These are phyloP conservation scores for Drosophila paramelanica DNA, from an alignment of 2,888 invertebrate genomes.

Conservation along the genomic window DNA sequence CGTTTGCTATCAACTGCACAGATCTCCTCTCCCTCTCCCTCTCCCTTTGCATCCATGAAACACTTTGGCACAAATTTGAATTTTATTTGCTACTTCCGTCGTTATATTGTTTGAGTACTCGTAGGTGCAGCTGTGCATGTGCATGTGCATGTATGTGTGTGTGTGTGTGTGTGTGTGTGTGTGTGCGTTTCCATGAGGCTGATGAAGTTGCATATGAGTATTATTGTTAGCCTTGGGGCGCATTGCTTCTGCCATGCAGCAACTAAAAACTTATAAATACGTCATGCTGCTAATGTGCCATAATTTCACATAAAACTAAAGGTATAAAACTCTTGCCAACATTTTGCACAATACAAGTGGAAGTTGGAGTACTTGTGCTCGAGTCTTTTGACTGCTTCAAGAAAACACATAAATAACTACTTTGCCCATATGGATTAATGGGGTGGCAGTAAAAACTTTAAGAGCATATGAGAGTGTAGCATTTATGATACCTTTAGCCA, in stretches of 20 bases:
- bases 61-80: slow-evolving; percentile 81
- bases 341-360: slow-evolving; percentile 24
- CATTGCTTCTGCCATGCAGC: slow-evolving; percentile 43
- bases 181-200: slow-evolving; percentile 18
- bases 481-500: slow-evolving; percentile 12
- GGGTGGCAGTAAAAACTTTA: slow-evolving; percentile 1
- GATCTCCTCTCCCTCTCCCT: not conserved
- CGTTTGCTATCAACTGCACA: slow-evolving; percentile 67
- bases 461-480: slow-evolving; percentile 15
- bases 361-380: not conserved
- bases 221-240: slow-evolving; percentile 58
- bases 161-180: not conserved
- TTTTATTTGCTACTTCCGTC: slow-evolving; percentile 81
- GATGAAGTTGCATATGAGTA: slow-evolving; percentile 51
- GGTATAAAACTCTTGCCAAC: slow-evolving; percentile 34
- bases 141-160: not conserved
- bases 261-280: slow-evolving; percentile 74
- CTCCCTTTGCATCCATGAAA: slow-evolving; percentile 54
- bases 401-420: slow-evolving; percentile 38
- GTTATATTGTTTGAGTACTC: slow-evolving; percentile 69
- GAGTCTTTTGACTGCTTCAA: slow-evolving; percentile 20
- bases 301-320: slow-evolving; percentile 61
- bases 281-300: slow-evolving; percentile 65
- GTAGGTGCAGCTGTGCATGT: slow-evolving; percentile 31
- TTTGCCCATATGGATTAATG: slow-evolving; percentile 40